Evolutionary conservation across 2,113 vertebrate genomes (phyloP), one percentile per base, ranked within the genome.

Genomic region (Brienomyrus longianalis): DNA sequence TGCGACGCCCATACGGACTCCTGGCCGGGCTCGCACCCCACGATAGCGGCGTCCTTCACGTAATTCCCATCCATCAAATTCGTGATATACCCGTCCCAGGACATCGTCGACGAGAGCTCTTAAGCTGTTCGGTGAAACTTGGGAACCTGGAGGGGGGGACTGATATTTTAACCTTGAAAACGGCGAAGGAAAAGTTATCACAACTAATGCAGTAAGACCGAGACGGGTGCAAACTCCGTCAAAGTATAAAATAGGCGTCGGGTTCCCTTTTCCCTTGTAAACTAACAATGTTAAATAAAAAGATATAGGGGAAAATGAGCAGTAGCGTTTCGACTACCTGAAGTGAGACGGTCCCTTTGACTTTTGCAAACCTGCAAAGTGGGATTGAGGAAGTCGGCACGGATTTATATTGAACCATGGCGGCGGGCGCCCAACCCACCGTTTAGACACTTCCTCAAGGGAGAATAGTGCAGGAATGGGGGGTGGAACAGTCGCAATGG

Each of bases 21-120:
- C 88, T 92, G 92, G 88, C 93, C 94, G 83, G 92, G 90, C 90
- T 92, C 89, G 90, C 92, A 93, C 70, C 95, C 95, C 90, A 93
- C 93, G 92, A 96, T 95, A 90, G 93, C 94, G 90, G 94, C 94
- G 92, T 95, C 95, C 92, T 94, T 93, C 93, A 93, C 92, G 88
- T 90, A 92, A 83, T 92, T 93, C 89, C 93, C 92, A 83, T 87
- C 91, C 94, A 96, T 93, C 91, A 95, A 91, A 91, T 35, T 94
- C 83, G 90, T 91, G 93, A 96, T 91, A 90, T 95, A 95, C 90
- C 91, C 92, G 86, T 90, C 91, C 95, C 95, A 96, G 88, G 94
- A 93, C 93, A 94, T 92, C 92, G 93, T 6, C 52, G 56, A 43
- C 5, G 27, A 85, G 15, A 74, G 3, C 27, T 31, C n/a, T 70